A percentile compares a stretch with the other conserved stretches of the same genome.
These are phyloP conservation scores for Pseudomyrmex flavicornis DNA, from an alignment of 1,140 invertebrate species.

Conservation along the genomic window DNA sequence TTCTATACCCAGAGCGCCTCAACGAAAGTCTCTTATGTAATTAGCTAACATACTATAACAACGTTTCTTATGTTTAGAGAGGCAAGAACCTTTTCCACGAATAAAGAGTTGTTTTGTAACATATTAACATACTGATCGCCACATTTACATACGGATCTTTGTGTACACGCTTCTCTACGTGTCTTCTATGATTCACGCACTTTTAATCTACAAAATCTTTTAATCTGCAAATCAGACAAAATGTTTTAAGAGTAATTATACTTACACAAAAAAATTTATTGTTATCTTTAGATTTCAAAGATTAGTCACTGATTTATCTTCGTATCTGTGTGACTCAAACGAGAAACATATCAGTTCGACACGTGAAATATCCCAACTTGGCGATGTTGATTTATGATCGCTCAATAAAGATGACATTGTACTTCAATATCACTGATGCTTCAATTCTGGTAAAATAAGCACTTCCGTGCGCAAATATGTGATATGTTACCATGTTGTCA, in stretches of 20 bases:
- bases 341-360: not conserved
- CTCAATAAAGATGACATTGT: not conserved
- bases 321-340: not conserved
- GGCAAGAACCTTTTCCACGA: not conserved
- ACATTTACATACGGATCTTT: not conserved
- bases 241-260: not conserved
- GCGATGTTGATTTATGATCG: not conserved
- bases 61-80: not conserved
- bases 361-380: not conserved
- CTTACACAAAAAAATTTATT: not conserved
- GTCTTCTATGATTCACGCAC: no score
- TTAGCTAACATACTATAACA: constrained; percentile 27
- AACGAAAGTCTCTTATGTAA: constrained; percentile 36
- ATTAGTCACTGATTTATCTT: constrained; percentile 10
- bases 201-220: no score
- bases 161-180: no score
- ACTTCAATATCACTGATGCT: not conserved
- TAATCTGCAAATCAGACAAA: no score
- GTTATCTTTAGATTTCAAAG: not conserved
- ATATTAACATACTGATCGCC: not conserved
- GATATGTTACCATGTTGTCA: not conserved
- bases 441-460: not conserved
- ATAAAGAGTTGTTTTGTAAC: not conserved
- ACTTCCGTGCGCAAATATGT: not conserved
- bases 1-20: not conserved